These are phyloP conservation scores for Dasyprocta punctata DNA, from an alignment of 2,113 vertebrate species.

Conservation along the genomic window DNA sequence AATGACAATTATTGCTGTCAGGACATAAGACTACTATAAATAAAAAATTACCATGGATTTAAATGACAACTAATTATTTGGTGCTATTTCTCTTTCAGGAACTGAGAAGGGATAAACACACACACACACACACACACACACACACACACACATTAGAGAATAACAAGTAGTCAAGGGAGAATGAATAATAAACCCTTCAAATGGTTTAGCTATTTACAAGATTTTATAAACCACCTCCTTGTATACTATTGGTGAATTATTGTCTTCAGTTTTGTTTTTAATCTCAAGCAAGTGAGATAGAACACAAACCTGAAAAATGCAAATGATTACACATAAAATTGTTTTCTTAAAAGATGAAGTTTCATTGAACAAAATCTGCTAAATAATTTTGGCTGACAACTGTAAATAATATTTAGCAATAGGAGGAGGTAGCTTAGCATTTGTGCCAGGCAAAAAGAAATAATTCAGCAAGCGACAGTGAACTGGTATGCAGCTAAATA, in stretches of 20 bases:
- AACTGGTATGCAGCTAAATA: slow-evolving; percentile 75
- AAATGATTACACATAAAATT: background rate
- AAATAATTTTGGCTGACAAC: slow-evolving; percentile 25
- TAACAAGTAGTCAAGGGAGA: background rate
- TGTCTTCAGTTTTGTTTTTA: background rate
- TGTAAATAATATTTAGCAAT: slow-evolving; percentile 19
- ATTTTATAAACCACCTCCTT: background rate
- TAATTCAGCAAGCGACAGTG: slow-evolving; percentile 58
- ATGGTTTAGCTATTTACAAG: background rate
- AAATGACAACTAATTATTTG: background rate
- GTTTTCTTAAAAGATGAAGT: background rate
- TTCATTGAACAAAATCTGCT: background rate
- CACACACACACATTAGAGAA: background rate
- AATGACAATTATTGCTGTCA: background rate
- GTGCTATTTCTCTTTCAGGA: background rate
- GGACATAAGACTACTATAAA: background rate
- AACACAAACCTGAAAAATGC: slow-evolving; percentile 10
- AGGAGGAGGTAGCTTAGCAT: slow-evolving; percentile 13
- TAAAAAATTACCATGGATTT: background rate
- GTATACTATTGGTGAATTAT: background rate
- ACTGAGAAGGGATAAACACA: background rate
- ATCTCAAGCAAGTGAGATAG: background rate
- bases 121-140: background rate
- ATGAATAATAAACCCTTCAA: background rate
- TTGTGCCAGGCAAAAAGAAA: slow-evolving; percentile 59